These are phyloP conservation scores for Pseudomyrmex flavicornis DNA, from an alignment of 1,140 invertebrate genomes.

Conservation along the genomic window DNA sequence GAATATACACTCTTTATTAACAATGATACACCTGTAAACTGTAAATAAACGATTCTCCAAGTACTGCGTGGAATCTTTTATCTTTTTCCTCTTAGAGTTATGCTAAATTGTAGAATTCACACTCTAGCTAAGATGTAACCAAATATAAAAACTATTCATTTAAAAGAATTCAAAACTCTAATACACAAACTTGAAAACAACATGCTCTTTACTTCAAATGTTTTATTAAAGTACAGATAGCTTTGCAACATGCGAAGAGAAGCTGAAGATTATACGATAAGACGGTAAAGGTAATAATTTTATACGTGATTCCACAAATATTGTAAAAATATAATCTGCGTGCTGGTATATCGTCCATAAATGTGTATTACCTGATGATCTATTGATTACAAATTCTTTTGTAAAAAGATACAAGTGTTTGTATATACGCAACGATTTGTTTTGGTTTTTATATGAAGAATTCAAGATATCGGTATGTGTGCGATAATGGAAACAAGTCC, in stretches of 20 bases:
- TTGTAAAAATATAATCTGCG: slow-evolving; percentile 46
- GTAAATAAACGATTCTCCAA: no score
- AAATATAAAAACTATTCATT: slow-evolving; percentile 7
- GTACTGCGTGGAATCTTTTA: no score
- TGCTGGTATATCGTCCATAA: background rate
- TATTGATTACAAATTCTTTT: slow-evolving; percentile 34
- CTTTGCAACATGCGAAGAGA: slow-evolving; percentile 1
- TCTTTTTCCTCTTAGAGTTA: no score
- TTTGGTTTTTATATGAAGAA: slow-evolving; percentile 16
- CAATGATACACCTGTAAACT: background rate
- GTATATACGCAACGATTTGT: slow-evolving; percentile 1
- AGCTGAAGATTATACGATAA: slow-evolving; percentile 6
- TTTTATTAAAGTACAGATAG: slow-evolving; percentile 10
- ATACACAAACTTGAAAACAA: slow-evolving; percentile 32
- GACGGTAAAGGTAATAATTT: slow-evolving; percentile 14
- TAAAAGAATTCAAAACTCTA: slow-evolving; percentile 13
- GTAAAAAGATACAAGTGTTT: slow-evolving; percentile 23
- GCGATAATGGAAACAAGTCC: slow-evolving; percentile 10
- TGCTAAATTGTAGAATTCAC: no score
- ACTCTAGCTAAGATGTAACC: background rate
- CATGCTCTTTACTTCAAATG: slow-evolving; percentile 7
- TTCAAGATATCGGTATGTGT: slow-evolving; percentile 23
- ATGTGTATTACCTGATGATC: background rate
- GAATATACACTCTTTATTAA: background rate
- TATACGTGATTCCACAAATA: slow-evolving; percentile 18